These are phyloP conservation scores for Pterostichus madidus DNA, from an alignment of 2,888 invertebrate genomes.

Conservation along the genomic window DNA sequence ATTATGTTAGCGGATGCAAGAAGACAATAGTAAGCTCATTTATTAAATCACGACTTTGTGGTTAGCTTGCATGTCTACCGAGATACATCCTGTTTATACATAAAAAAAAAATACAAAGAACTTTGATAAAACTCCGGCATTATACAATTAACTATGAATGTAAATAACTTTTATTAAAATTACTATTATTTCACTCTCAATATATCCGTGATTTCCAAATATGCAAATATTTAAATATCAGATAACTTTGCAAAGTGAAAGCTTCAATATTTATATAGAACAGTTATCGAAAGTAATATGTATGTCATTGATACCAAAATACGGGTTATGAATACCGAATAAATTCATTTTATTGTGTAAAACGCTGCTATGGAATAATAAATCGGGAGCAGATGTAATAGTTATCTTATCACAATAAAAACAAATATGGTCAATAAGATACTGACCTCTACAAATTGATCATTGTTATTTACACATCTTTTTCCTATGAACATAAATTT, in stretches of 20 bases:
- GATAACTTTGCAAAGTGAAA: not conserved
- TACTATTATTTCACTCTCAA: not conserved
- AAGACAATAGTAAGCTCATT: conserved; percentile 2
- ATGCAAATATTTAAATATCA: not conserved
- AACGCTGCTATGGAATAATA: not conserved
- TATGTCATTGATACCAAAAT: not conserved
- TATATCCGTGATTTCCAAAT: conserved; percentile 1
- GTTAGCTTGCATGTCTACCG: conserved; percentile 4
- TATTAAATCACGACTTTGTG: conserved; percentile 9
- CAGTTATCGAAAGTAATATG: conserved; percentile 2
- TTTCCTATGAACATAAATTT: too few species aligned
- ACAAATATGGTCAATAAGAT: not conserved
- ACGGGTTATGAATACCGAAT: not conserved
- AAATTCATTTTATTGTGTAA: not conserved
- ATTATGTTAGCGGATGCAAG: not conserved
- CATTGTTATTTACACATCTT: not conserved
- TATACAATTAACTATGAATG: not conserved
- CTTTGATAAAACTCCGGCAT: not conserved
- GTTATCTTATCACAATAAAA: not conserved
- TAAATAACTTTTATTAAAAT: not conserved
- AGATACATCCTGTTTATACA: conserved; percentile 13
- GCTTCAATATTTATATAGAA: not conserved
- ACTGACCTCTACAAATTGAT: not conserved
- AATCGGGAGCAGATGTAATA: not conserved
- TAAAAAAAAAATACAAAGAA: not conserved